Evolutionary conservation across 2,888 invertebrate genomes (phyloP).

Genomic region (Ptychoptera albimana): DNA sequence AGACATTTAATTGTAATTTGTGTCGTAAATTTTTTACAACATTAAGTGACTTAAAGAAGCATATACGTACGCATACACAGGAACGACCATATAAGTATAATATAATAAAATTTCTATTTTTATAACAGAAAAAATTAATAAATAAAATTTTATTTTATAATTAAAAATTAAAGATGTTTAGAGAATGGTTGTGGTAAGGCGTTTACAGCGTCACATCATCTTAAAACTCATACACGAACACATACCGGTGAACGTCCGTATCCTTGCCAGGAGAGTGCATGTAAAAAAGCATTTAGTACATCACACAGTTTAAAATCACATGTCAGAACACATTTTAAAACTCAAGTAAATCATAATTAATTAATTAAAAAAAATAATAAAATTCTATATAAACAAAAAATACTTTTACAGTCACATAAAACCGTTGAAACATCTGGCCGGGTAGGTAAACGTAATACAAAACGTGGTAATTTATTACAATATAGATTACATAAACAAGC

Average conservation of each 20-base stretch:
- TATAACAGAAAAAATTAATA: conserved; percentile 4
- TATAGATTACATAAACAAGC: too few relatives aligned
- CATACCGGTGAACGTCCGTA: conserved; percentile 64
- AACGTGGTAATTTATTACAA: too few relatives aligned
- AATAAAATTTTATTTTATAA: background rate
- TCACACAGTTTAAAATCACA: conserved; percentile 73
- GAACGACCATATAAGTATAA: conserved; percentile 74
- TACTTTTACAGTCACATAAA: too few relatives aligned
- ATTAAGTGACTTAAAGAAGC: conserved; percentile 86
- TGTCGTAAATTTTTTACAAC: conserved; percentile 89
- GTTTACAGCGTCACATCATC: conserved; percentile 85
- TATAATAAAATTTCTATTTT: conserved; percentile 6
- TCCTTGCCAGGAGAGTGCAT: conserved; percentile 49
- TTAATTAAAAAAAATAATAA: conserved; percentile 7
- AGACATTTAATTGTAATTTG: conserved; percentile 83
- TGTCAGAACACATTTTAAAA: conserved; percentile 52
- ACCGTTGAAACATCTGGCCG: too few relatives aligned
- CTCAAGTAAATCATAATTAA: conserved; percentile 7
- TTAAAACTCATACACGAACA: conserved; percentile 74
- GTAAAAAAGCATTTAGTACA: conserved; percentile 65
- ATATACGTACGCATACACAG: conserved; percentile 80
- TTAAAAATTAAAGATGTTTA: conserved; percentile 43
- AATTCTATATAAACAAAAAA: too few relatives aligned
- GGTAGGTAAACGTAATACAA: too few relatives aligned
- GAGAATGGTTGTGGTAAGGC: conserved; percentile 79